phyloP scores from a whole-genome alignment of 2,888 invertebrate genomes.

The Nebria salina region DNA sequence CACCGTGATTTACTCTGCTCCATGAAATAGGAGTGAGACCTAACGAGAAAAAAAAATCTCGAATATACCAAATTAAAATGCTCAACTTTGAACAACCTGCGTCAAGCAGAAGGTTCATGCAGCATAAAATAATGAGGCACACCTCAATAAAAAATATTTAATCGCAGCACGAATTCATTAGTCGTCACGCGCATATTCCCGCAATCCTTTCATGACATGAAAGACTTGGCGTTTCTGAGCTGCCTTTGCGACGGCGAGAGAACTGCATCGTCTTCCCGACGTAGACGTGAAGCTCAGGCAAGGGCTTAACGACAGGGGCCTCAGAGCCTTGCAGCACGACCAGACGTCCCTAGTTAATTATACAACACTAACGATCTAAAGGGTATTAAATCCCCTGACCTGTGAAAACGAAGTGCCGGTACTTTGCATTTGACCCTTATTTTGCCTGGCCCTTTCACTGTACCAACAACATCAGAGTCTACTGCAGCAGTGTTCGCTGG shows the following conservation, averaged over 20 bases:
- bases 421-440: slow-evolving; percentile 37
- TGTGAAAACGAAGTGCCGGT: slow-evolving; percentile 42
- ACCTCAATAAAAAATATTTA: slow-evolving; percentile 12
- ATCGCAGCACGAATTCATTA: slow-evolving; percentile 40
- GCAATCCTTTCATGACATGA: slow-evolving; percentile 15
- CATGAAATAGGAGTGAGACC: background rate
- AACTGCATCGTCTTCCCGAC: too few species aligned
- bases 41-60: background rate
- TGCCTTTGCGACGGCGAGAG: too few species aligned
- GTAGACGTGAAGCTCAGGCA: background rate
- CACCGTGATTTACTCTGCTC: too few species aligned
- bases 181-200: background rate
- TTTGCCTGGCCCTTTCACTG: slow-evolving; percentile 12
- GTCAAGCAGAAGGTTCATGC: background rate
- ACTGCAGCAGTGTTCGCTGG: background rate
- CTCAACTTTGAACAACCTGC: background rate
- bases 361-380: slow-evolving; percentile 44
- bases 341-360: slow-evolving; percentile 45
- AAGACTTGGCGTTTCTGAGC: background rate
- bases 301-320: background rate
- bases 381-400: slow-evolving; percentile 45
- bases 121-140: background rate
- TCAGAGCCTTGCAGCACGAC: background rate
- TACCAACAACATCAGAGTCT: background rate
- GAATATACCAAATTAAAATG: background rate